These are phyloP conservation scores for Lutraria rhynchaena DNA, from an alignment of 1,140 invertebrate species.

Conservation along the genomic window DNA sequence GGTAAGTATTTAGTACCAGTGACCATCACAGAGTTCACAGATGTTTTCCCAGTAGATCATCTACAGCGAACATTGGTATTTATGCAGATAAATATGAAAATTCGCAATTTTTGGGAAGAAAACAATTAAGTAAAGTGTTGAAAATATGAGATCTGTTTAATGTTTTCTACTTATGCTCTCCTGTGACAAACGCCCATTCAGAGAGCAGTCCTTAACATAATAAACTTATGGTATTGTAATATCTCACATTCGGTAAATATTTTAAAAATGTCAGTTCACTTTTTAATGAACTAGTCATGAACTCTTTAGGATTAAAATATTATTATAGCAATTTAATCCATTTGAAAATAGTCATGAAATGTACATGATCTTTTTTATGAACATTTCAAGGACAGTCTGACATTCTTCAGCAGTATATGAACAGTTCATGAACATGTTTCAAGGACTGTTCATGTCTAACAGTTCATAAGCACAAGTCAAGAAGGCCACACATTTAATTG, in stretches of 20 bases:
- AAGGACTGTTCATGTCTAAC: conserved; percentile 1
- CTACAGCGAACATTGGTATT: conserved; percentile 24
- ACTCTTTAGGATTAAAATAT: too few species aligned
- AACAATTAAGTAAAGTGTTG: not conserved
- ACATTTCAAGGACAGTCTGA: not conserved
- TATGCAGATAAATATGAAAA: conserved; percentile 39
- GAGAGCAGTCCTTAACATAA: not conserved
- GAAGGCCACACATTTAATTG: too few species aligned
- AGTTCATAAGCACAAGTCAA: not conserved
- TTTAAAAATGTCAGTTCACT: not conserved
- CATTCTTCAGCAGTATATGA: conserved; percentile 3
- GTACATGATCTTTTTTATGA: too few species aligned
- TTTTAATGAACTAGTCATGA: not conserved
- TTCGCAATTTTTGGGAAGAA: conserved; percentile 1
- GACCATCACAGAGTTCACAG: conserved; percentile 36
- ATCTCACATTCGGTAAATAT: not conserved
- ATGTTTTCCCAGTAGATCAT: conserved; percentile 42
- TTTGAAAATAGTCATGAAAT: too few species aligned
- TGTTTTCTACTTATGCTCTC: not conserved
- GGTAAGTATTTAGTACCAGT: conserved; percentile 43
- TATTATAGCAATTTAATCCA: too few species aligned
- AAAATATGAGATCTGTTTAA: not conserved
- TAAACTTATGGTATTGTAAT: too few species aligned
- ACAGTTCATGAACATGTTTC: not conserved
- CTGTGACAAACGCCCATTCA: not conserved